A percentile compares a stretch with the other conserved stretches of the same genome.
Conservation (phyloP, 2,888 invertebrate species). For the Ethmia dodecea region DNA sequence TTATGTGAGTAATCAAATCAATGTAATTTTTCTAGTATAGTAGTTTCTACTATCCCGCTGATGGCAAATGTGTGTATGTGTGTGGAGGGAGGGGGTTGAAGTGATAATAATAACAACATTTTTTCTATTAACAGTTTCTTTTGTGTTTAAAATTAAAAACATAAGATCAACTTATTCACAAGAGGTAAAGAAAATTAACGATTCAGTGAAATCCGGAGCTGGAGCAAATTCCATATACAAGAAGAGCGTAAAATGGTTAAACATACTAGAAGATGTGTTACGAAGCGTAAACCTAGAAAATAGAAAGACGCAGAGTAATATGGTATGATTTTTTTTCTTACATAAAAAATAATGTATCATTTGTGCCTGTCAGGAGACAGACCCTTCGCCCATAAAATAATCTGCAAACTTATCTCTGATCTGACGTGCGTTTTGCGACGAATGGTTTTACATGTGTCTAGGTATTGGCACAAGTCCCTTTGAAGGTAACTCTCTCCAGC, state of each 20-base stretch:
- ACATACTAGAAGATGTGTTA: slow-evolving; percentile 8
- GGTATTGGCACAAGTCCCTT: slow-evolving; percentile 10
- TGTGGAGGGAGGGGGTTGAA: too few relatives aligned
- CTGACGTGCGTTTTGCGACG: slow-evolving; percentile 10
- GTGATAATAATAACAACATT: too few relatives aligned
- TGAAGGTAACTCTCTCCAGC: slow-evolving; percentile 16
- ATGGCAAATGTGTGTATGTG: too few relatives aligned
- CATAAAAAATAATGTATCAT: slow-evolving; percentile 6
- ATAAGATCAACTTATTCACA: slow-evolving; percentile 10
- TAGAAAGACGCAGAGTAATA: slow-evolving; percentile 8
- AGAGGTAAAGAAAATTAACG: slow-evolving; percentile 11
- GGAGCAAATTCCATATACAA: slow-evolving; percentile 9
- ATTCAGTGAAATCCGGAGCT: slow-evolving; percentile 6
- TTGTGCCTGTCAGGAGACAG: slow-evolving; percentile 19
- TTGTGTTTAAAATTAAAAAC: slow-evolving; percentile 18
- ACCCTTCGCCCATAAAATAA: slow-evolving; percentile 20
- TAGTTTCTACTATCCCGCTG: too few relatives aligned
- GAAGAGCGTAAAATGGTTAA: slow-evolving; percentile 10
- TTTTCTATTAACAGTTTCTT: too few relatives aligned
- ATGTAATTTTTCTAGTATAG: too few relatives aligned
- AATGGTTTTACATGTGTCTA: slow-evolving; percentile 7
- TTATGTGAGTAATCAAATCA: too few relatives aligned
- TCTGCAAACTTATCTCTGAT: slow-evolving; percentile 15
- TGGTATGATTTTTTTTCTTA: slow-evolving; percentile 7
- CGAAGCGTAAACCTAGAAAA: slow-evolving; percentile 6